These are phyloP conservation scores for Gymnocypris eckloni DNA, from an alignment of 2,797 vertebrate genomes.

Conservation along the genomic window DNA sequence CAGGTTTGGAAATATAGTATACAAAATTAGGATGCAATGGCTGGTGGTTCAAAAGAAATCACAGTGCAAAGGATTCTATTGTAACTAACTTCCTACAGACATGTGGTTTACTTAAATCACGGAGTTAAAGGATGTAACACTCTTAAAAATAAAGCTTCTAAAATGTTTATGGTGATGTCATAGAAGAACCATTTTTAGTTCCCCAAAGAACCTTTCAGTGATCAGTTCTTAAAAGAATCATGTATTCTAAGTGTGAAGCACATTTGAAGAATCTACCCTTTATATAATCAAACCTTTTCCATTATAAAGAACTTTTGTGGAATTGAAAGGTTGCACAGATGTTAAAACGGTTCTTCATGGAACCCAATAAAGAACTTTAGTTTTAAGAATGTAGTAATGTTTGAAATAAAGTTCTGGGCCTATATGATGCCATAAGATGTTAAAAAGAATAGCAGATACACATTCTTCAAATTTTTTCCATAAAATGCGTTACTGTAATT, in stretches of 20 bases:
- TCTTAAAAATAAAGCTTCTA: neutral
- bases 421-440: neutral
- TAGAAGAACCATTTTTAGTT: neutral
- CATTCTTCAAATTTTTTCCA: neutral
- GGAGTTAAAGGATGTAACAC: neutral
- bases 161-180: neutral
- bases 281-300: neutral
- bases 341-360: neutral
- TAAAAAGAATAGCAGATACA: neutral
- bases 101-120: neutral
- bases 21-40: neutral
- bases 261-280: neutral
- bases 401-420: neutral
- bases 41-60: neutral
- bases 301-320: neutral
- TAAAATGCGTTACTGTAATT: conserved; percentile 86
- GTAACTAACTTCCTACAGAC: neutral
- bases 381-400: neutral
- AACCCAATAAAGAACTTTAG: neutral
- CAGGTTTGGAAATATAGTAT: conserved; percentile 29
- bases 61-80: neutral
- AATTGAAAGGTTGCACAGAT: neutral
- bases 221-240: neutral
- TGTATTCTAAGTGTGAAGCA: neutral
- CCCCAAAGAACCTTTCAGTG: neutral